Conservation (phyloP, 2,888 invertebrate genomes). For the Amphipyra berbera region DNA sequence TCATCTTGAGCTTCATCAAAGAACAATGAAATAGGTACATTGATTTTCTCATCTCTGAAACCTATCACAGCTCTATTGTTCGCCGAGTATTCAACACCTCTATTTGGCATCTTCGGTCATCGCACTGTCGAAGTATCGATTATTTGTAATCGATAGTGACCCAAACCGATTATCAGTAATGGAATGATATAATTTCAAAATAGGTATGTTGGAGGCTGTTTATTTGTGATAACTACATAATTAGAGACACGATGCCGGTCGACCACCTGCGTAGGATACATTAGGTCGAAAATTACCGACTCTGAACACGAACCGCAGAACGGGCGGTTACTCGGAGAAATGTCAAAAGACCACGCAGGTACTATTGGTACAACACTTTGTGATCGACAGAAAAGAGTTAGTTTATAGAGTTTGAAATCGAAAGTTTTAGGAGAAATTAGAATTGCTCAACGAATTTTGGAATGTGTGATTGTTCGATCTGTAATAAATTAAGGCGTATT, state of each 20-base stretch:
- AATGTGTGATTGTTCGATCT: constrained; percentile 3
- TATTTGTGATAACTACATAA: constrained; percentile 68
- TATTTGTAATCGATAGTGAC: constrained; percentile 56
- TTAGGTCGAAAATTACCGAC: constrained; percentile 61
- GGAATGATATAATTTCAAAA: constrained; percentile 57
- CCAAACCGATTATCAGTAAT: constrained; percentile 54
- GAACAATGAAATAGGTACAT: constrained; percentile 36
- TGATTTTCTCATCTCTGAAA: constrained; percentile 12
- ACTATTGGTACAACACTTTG: constrained; percentile 10
- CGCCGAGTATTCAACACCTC: constrained; percentile 15
- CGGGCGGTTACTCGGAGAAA: constrained; percentile 34
- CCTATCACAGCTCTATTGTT: constrained; percentile 46
- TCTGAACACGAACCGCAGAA: constrained; percentile 50
- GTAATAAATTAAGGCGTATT: constrained; percentile 8
- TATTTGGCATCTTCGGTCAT: constrained; percentile 43
- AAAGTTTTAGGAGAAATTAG: constrained; percentile 30
- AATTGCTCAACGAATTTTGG: constrained; percentile 21
- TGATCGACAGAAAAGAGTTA: neutral
- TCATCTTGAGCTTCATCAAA: constrained; percentile 4
- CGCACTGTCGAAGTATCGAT: constrained; percentile 32
- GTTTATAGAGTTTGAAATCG: neutral
- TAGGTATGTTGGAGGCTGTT: constrained; percentile 50
- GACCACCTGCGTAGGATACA: constrained; percentile 68
- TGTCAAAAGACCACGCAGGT: constrained; percentile 45
- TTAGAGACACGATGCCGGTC: constrained; percentile 55